Conservation (phyloP, 2,888 invertebrate genomes). For the Apodemia hepburni region DNA sequence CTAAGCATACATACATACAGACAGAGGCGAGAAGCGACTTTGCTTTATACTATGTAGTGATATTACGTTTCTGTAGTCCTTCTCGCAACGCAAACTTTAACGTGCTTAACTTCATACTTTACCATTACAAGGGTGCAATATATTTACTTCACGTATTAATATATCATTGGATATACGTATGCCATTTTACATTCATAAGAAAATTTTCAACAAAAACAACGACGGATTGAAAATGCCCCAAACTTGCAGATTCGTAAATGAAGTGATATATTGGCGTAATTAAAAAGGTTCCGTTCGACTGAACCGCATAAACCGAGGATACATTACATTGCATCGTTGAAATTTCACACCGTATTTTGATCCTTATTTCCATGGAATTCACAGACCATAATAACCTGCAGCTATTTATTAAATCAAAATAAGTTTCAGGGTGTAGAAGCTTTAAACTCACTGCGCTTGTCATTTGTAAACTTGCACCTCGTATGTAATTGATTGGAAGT, state of each 20-base stretch:
- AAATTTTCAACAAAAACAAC: conserved; percentile 9
- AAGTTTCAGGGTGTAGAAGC: conserved; percentile 42
- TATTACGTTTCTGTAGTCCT: too few species aligned
- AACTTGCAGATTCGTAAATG: conserved; percentile 43
- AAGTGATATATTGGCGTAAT: conserved; percentile 61
- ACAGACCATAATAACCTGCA: neutral
- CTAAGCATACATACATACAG: too few species aligned
- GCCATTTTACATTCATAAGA: conserved; percentile 1
- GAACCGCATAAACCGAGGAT: conserved; percentile 27
- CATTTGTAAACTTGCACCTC: conserved; percentile 38
- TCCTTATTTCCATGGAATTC: neutral
- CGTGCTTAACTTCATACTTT: too few species aligned
- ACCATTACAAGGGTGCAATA: too few species aligned
- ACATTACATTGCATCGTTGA: conserved; percentile 26
- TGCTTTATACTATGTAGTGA: too few species aligned
- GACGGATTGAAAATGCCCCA: conserved; percentile 19
- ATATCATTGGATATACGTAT: neutral
- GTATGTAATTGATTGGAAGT: conserved; percentile 35
- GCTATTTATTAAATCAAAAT: neutral
- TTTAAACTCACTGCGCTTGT: conserved; percentile 40
- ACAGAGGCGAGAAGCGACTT: too few species aligned
- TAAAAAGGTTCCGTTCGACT: conserved; percentile 54
- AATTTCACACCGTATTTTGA: neutral
- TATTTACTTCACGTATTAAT: too few species aligned
- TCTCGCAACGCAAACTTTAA: too few species aligned